Percentiles rank a stretch among this genome's conserved stretches.
Evolutionary conservation across 2,888 invertebrate species (phyloP).

Genomic region (Drosophila borborema): DNA sequence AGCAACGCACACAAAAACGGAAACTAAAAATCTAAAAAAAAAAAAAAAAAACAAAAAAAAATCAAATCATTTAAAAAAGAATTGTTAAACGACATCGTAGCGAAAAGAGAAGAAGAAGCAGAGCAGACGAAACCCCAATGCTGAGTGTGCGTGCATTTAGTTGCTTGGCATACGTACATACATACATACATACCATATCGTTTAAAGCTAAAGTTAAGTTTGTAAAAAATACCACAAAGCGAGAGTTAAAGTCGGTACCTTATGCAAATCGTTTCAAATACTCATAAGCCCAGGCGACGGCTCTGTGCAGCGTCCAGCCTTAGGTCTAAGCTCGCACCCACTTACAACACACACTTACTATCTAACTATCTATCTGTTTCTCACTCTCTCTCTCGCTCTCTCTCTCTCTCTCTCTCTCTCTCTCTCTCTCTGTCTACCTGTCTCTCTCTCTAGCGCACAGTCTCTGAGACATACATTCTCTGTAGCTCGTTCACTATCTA

Average conservation of each 20-base stretch:
- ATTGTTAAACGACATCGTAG: slow-evolving; percentile 56
- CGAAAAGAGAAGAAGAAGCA: slow-evolving; percentile 47
- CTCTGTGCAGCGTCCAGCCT: slow-evolving; percentile 58
- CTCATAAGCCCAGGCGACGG: slow-evolving; percentile 65
- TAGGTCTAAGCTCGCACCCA: slow-evolving; percentile 67
- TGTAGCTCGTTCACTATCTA: slow-evolving; percentile 38
- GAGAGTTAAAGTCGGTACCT: slow-evolving; percentile 83
- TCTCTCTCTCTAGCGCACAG: slow-evolving; percentile 15
- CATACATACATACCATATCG: slow-evolving; percentile 36
- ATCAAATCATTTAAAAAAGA: slow-evolving; percentile 18
- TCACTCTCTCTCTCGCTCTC: background rate
- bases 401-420: slow-evolving; percentile 11
- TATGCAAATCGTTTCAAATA: slow-evolving; percentile 69
- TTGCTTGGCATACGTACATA: slow-evolving; percentile 39
- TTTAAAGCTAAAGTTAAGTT: slow-evolving; percentile 68
- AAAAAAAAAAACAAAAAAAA: slow-evolving; percentile 16
- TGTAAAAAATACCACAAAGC: slow-evolving; percentile 70
- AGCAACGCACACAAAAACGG: slow-evolving; percentile 46
- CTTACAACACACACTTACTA: slow-evolving; percentile 26
- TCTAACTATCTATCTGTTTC: slow-evolving; percentile 30
- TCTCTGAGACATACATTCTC: slow-evolving; percentile 36
- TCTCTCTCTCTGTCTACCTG: slow-evolving; percentile 8
- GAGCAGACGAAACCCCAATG: slow-evolving; percentile 36
- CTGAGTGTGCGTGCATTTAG: slow-evolving; percentile 57
- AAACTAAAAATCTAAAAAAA: slow-evolving; percentile 40